Conservation (phyloP, 2,888 invertebrate genomes). For the Drosophila prolongata region DNA sequence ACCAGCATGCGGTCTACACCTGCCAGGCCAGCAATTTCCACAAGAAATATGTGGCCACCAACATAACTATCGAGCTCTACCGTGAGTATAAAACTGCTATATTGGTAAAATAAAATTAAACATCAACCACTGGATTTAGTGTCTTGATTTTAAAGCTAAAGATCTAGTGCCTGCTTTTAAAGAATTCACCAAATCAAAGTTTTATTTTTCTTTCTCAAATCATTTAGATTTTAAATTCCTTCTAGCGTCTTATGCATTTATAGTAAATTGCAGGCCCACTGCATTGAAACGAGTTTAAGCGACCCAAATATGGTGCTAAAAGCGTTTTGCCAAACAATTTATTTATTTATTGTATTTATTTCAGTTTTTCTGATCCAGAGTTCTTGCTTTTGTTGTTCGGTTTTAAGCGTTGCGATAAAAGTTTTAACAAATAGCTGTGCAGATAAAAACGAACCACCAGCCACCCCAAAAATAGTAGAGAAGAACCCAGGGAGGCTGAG, state of each 20-base stretch:
- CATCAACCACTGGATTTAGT: too few relatives aligned
- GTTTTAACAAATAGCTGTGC: conserved; percentile 75
- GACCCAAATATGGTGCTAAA: conserved; percentile 62
- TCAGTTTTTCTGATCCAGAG: conserved; percentile 21
- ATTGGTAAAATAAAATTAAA: not conserved
- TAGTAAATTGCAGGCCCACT: conserved; percentile 16
- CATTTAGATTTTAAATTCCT: not conserved
- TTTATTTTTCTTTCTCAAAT: not conserved
- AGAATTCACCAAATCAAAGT: not conserved
- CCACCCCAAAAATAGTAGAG: conserved; percentile 18
- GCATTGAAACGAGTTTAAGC: conserved; percentile 47
- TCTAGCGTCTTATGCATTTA: conserved; percentile 8
- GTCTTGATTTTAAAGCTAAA: too few relatives aligned
- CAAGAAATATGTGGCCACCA: conserved; percentile 87
- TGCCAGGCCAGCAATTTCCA: conserved; percentile 90
- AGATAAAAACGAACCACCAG: conserved; percentile 60
- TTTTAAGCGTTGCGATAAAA: conserved; percentile 74
- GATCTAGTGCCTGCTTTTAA: not conserved
- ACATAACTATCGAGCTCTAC: conserved; percentile 90
- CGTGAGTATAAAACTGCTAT: conserved; percentile 86
- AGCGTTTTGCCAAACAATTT: conserved; percentile 63
- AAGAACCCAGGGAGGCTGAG: conserved; percentile 10
- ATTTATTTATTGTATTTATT: conserved; percentile 53
- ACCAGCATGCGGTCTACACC: conserved; percentile 90
- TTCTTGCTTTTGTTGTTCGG: conserved; percentile 33